Percentiles rank a stretch among this genome's conserved stretches.
These are phyloP conservation scores for Mallotus villosus DNA, from an alignment of 2,797 vertebrate species.

Conservation along the genomic window DNA sequence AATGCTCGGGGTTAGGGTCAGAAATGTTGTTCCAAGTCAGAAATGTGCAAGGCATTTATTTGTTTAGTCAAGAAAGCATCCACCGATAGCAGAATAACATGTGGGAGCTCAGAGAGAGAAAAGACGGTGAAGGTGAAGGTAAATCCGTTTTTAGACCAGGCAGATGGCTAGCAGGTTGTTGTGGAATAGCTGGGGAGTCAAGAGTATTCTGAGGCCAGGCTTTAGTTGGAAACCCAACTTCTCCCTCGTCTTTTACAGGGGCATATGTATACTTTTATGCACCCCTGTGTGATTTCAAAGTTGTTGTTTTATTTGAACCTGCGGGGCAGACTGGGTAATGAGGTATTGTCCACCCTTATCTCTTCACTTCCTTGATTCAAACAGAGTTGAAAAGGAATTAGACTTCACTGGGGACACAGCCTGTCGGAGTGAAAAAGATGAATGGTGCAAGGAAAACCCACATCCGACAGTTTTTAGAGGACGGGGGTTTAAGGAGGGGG, in stretches of 20 bases:
- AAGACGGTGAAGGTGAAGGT: too few species aligned
- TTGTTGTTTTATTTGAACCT: conserved; percentile 44
- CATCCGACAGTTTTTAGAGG: conserved; percentile 59
- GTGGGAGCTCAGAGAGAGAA: too few species aligned
- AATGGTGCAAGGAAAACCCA: conserved; percentile 62
- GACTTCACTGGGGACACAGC: conserved; percentile 65
- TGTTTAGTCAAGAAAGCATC: too few species aligned
- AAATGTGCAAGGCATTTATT: too few species aligned
- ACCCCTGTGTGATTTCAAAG: conserved; percentile 52
- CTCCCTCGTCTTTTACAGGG: background rate
- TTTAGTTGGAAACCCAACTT: conserved; percentile 36
- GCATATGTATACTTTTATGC: conserved; percentile 42
- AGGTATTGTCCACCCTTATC: conserved; percentile 54
- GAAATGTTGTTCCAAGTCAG: background rate
- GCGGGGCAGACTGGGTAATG: conserved; percentile 61
- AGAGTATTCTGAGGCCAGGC: background rate
- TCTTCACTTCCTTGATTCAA: conserved; percentile 61
- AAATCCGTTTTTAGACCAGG: background rate
- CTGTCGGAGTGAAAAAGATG: conserved; percentile 60
- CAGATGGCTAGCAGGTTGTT: background rate
- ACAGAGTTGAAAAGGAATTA: conserved; percentile 68
- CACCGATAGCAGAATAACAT: too few species aligned
- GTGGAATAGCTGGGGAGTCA: background rate
- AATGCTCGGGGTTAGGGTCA: conserved; percentile 46
- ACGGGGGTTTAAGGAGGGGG: conserved; percentile 52